Evolutionary conservation across 2,888 invertebrate species (phyloP), one percentile per base, ranked within the genome.

Genomic region (Sarcophaga carnaria): DNA sequence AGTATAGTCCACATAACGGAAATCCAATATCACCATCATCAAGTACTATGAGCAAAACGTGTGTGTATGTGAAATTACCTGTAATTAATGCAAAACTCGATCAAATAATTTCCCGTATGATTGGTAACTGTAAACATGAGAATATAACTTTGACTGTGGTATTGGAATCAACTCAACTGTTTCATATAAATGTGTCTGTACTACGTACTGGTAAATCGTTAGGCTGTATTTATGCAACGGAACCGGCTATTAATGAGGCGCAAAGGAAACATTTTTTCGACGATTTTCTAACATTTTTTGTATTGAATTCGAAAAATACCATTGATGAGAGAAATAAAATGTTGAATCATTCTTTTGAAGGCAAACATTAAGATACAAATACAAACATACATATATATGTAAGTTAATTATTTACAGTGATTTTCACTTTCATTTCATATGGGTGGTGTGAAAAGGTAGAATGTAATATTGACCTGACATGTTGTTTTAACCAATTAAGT

Each of bases 141-240:
- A 49, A 81, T 60, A 67, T 85, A n/a, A 70, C 75, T 0, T 70
- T 85, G 47, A 82, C 81, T 4, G 64, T 85, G 6, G 69, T 79
- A 8, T 49, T 75, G 4, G 66, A 81, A 66, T 60, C 70, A 1
- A 78, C 75, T 62, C 69, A 81, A 37, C 14, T 82, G 3, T 82
- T 82, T 69, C 70, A 66, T 14, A 85, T 85, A 14, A 85, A 81
- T 79, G 75, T 82, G 2, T 75, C 85, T 25, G 49, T 81, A 10
- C 54, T 60, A 1, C 27, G 70, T 47, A 82, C 81, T 3, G 81
- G 85, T 1, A 69, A 85, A 62, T 82, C 64, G n/a, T 47, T 85
- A 22, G 85, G 75, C 3, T 78, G 78, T 14, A n/a, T 85, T 12
- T 75, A 79, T 27, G 69, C 81, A 4, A 82, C 66, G 3, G 81